phyloP scores from a whole-genome alignment of 2,888 invertebrate genomes.

The Gisinianus flammeolus region DNA sequence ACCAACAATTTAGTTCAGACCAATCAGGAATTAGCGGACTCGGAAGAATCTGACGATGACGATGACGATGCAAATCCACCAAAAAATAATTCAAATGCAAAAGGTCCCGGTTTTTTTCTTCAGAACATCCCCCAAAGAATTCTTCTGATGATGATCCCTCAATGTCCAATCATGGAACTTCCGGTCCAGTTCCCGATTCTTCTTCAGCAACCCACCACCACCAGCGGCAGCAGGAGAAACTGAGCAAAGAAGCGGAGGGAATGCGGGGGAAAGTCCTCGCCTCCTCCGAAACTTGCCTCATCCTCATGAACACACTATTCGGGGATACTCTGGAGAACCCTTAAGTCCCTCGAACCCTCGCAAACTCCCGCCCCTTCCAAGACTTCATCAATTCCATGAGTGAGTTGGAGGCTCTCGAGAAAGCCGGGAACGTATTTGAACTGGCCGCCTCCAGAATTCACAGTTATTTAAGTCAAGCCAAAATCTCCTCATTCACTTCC shows the following conservation, averaged over 20 bases:
- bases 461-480: not conserved
- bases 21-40: not conserved
- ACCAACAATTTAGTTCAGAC: not conserved
- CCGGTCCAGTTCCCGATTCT: not conserved
- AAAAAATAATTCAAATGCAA: not conserved
- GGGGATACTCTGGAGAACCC: constrained; percentile 6
- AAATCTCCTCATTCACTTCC: no score
- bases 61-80: not conserved
- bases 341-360: not conserved
- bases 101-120: not conserved
- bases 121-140: not conserved
- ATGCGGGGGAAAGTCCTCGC: not conserved
- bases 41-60: not conserved
- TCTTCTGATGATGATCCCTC: not conserved
- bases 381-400: not conserved
- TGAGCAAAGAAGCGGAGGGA: no score
- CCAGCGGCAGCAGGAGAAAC: no score
- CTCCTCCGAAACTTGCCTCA: constrained; percentile 17
- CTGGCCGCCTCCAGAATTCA: not conserved
- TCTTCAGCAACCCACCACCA: no score
- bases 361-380: not conserved
- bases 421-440: constrained; percentile 17
- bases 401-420: constrained; percentile 18
- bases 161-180: not conserved
- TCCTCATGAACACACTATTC: constrained; percentile 26